Conservation (phyloP, 2,888 invertebrate species). For the Lepidocyrtinus sp. region DNA sequence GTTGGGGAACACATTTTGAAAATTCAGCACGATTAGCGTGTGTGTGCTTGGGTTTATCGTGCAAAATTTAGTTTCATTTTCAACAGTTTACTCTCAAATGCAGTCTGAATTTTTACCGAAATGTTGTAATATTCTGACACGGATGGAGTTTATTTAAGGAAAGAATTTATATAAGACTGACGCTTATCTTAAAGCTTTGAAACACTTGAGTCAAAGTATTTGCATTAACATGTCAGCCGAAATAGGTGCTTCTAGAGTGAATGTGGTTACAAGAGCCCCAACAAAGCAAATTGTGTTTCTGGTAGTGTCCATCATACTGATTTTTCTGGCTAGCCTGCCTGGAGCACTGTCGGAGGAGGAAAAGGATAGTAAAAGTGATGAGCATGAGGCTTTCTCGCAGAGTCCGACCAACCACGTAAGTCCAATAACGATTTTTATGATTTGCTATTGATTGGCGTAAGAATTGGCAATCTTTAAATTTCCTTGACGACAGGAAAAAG, state of each 20-base stretch:
- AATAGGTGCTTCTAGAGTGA: constrained; percentile 27
- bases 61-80: not conserved
- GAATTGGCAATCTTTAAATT: too few species aligned
- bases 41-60: not conserved
- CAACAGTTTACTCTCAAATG: too few species aligned
- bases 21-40: not conserved
- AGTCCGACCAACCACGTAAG: constrained; percentile 50
- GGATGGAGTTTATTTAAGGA: too few species aligned
- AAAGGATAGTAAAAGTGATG: not conserved
- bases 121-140: too few species aligned
- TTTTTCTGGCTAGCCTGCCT: not conserved
- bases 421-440: too few species aligned
- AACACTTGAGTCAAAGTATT: not conserved
- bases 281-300: not conserved
- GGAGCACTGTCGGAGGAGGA: not conserved
- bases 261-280: not conserved
- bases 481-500: not conserved
- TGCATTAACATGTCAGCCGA: constrained; percentile 39
- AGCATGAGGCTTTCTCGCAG: constrained; percentile 30
- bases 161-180: constrained; percentile 3
- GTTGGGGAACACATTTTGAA: not conserved
- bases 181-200: not conserved
- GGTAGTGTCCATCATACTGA: not conserved
- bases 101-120: not conserved
- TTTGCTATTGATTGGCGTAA: not conserved